These are phyloP conservation scores for Cygnus buccinator DNA, from an alignment of 2,113 vertebrate species.

Conservation along the genomic window DNA sequence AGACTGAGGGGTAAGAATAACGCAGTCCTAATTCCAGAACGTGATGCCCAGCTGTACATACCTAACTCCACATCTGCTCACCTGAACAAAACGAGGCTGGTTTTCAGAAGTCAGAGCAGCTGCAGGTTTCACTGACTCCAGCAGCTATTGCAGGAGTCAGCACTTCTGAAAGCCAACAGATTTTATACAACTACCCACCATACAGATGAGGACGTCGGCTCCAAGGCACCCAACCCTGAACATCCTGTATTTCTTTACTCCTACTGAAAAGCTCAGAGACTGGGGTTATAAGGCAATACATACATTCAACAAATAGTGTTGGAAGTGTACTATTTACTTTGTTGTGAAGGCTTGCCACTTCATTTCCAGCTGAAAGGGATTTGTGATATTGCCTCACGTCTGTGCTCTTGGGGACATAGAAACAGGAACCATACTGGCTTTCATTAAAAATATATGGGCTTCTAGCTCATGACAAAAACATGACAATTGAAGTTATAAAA, in stretches of 20 bases:
- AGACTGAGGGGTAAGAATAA: not conserved
- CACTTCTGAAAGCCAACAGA: not conserved
- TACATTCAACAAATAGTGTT: not conserved
- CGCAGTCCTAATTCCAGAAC: not conserved
- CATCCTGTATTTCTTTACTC: not conserved
- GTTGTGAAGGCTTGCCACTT: not conserved
- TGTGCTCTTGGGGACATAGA: not conserved
- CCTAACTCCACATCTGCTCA: not conserved
- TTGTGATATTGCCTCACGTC: not conserved
- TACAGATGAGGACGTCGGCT: not conserved
- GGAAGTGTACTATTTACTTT: not conserved
- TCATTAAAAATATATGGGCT: not conserved
- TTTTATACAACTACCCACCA: not conserved
- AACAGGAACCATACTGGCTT: not conserved
- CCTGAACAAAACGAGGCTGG: not conserved
- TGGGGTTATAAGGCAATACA: not conserved
- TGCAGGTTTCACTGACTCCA: not conserved
- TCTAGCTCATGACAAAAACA: not conserved
- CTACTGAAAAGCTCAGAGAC: not conserved
- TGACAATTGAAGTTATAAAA: not conserved
- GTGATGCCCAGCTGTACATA: not conserved
- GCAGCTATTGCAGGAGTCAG: not conserved
- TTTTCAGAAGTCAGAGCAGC: not conserved
- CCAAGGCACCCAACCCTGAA: not conserved
- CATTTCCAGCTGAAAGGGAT: not conserved